Conservation (phyloP, 2,888 invertebrate species). For the Agriopis marginaria region DNA sequence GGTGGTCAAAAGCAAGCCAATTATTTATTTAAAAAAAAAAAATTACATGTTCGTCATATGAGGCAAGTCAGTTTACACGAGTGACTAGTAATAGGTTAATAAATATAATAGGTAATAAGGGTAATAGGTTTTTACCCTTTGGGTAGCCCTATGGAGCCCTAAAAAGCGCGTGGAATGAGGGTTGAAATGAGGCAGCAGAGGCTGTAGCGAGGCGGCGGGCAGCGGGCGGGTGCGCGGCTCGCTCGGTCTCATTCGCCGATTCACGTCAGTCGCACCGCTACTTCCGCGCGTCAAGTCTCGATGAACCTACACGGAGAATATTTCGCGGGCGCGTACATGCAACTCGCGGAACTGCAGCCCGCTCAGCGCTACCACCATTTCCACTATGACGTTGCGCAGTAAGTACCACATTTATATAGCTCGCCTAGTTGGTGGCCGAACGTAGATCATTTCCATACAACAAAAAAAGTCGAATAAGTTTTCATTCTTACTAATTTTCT, state of each 20-base stretch:
- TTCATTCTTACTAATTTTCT: too few relatives aligned
- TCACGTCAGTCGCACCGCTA: not conserved
- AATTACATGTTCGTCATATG: too few relatives aligned
- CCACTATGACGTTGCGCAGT: constrained; percentile 6
- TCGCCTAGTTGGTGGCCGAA: not conserved
- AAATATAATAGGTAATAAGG: too few relatives aligned
- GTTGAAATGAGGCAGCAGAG: not conserved
- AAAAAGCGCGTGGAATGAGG: not conserved
- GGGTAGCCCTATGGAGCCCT: too few relatives aligned
- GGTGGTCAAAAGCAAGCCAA: too few relatives aligned
- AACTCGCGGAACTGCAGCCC: constrained; percentile 12
- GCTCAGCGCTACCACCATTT: not conserved
- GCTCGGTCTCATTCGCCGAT: not conserved
- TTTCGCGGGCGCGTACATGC: constrained; percentile 15
- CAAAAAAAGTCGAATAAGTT: too few relatives aligned
- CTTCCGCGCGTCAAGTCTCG: not conserved
- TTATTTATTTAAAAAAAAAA: too few relatives aligned
- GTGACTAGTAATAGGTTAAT: too few relatives aligned
- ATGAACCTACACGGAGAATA: constrained; percentile 11
- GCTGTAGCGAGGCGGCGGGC: not conserved
- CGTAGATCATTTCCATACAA: too few relatives aligned
- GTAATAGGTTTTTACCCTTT: too few relatives aligned
- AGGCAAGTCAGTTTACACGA: too few relatives aligned
- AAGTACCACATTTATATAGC: not conserved
- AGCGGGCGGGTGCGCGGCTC: not conserved